Conservation (phyloP, 2,113 vertebrate species). For the Rhinoderma darwinii region DNA sequence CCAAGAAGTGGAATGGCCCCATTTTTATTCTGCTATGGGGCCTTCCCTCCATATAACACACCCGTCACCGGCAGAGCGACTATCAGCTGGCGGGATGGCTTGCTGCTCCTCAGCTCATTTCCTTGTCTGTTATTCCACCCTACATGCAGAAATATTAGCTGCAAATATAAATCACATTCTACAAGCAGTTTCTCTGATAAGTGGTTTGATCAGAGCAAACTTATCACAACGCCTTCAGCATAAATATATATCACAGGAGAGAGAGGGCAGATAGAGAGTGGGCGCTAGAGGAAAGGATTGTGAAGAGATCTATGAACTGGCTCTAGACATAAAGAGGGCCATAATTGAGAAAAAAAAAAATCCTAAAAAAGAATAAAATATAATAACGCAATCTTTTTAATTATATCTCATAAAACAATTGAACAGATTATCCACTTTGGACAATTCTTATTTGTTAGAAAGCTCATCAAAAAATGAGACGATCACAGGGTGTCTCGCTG, state of each 20-base stretch:
- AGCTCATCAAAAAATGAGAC: no score
- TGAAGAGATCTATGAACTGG: background rate
- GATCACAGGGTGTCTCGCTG: background rate
- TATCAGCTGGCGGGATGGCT: background rate
- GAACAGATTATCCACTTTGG: background rate
- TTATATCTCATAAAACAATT: background rate
- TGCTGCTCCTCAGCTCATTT: conserved; percentile 5
- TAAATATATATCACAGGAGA: conserved; percentile 41
- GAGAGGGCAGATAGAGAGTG: background rate
- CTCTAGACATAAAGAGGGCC: background rate
- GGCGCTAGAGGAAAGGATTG: background rate
- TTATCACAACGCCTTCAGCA: conserved; percentile 44
- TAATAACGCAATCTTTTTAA: background rate
- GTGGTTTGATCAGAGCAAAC: conserved; percentile 53
- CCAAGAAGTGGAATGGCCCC: no score
- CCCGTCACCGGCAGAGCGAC: background rate
- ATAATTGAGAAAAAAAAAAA: background rate
- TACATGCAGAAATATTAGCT: conserved; percentile 41
- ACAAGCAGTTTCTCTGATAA: conserved; percentile 39
- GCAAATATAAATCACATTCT: conserved; percentile 53
- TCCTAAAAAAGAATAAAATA: background rate
- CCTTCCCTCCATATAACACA: background rate
- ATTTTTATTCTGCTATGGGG: background rate
- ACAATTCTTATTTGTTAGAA: background rate
- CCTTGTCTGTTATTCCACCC: conserved; percentile 36